Base-by-base conservation (phyloP, 2,888 invertebrate species). In the Gymnocheta viridis region DNA sequence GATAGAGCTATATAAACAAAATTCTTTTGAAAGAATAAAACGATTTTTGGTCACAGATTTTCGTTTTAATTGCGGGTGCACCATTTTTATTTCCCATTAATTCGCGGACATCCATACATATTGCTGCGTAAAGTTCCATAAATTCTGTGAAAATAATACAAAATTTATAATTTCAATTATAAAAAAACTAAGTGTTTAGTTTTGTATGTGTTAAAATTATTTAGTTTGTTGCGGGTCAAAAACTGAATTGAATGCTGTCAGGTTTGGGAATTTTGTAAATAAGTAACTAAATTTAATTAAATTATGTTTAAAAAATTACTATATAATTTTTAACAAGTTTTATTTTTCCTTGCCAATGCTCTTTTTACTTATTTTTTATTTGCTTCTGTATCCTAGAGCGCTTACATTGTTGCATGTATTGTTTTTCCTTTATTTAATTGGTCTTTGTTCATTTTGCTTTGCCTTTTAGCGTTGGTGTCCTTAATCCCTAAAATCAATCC, bases 61-160 rank as follows among this genome's bases (percentile, higher is more conserved):
- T 29, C 51, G 32, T 64, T 41, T 51, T 56, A 84, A 58, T 67
- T 76, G 49, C 58, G 80, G 72, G 38, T 49, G 80, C 66, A 76
- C 67, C 60, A 81, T 82, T 66, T 79, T 72, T 66, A 38, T 64
- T 79, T 72, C 17, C 29, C 17, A 22, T 64, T 38, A 9, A 38
- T 58, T 49, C 69, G 81, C 73, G 77, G 41, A 84, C 76, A n/a
- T n/a, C n/a, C n/a, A n/a, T n/a, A n/a, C n/a, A 80, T 80, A 80
- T 81, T 76, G 66, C 17, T 54, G 35, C 51, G 54, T 49, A 74
- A 73, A 70, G 10, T 67, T 66, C 51, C 17, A 51, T 24, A 24
- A 77, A 77, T 27, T 4, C 14, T 32, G 51, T 62, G 67, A 69
- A 67, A 76, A 41, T 35, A 72, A 83, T 12, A 24, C 24, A 35